Conservation (phyloP, 1,140 invertebrate species). For the Pararge aegeria region DNA sequence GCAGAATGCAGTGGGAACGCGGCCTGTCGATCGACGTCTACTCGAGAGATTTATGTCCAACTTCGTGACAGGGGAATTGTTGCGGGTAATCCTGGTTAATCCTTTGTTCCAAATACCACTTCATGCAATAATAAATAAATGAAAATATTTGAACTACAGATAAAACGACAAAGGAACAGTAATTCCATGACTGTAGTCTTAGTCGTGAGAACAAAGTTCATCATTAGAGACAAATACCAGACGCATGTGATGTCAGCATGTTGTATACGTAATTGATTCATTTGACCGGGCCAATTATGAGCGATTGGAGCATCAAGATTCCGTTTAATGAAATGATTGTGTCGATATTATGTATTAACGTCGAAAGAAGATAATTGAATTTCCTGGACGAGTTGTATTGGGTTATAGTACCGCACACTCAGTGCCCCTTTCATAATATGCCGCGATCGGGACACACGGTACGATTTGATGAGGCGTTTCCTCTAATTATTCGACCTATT, state of each 20-base stretch:
- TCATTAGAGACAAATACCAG: conserved; percentile 10
- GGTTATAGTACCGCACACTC: conserved; percentile 38
- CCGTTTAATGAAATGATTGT: conserved; percentile 76
- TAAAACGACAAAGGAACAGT: not conserved
- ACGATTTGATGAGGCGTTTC: conserved; percentile 68
- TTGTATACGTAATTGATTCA: conserved; percentile 47
- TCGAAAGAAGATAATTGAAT: conserved; percentile 77
- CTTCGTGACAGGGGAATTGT: conserved; percentile 61
- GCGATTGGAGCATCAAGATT: conserved; percentile 62
- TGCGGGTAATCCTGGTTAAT: conserved; percentile 63
- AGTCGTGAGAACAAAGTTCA: conserved; percentile 1
- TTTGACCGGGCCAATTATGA: conserved; percentile 61
- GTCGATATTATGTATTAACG: conserved; percentile 70
- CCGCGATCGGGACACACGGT: conserved; percentile 44
- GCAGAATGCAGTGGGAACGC: conserved; percentile 36
- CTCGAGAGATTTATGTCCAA: conserved; percentile 69
- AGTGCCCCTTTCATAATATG: conserved; percentile 62
- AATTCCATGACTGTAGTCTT: not conserved
- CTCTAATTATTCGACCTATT: conserved; percentile 76
- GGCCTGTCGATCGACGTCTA: conserved; percentile 54
- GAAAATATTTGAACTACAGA: not conserved
- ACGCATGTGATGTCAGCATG: conserved; percentile 32
- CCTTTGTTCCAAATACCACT: conserved; percentile 44
- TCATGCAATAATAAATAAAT: conserved; percentile 4
- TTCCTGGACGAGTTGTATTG: conserved; percentile 59